A percentile compares a stretch with the other conserved stretches of the same genome.
These are phyloP conservation scores for Ligdia adustata DNA, from an alignment of 2,888 invertebrate genomes.

Conservation along the genomic window DNA sequence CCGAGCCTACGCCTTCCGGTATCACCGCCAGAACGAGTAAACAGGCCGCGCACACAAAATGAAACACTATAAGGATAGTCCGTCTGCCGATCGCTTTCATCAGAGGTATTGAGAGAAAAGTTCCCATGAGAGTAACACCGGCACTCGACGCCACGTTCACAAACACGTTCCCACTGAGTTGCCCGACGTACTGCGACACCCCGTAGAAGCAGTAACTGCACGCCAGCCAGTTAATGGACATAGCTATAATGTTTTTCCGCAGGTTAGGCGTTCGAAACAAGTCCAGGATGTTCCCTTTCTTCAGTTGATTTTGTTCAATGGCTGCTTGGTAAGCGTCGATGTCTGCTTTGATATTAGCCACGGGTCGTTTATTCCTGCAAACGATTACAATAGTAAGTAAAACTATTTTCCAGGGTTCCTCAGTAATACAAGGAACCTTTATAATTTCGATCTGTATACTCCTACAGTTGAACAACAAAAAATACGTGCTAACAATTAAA, in stretches of 20 bases:
- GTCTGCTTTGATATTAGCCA: constrained; percentile 66
- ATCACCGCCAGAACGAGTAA: constrained; percentile 85
- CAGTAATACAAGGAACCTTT: no score
- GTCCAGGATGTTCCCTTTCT: constrained; percentile 85
- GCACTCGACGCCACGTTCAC: constrained; percentile 92
- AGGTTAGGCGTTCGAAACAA: constrained; percentile 89
- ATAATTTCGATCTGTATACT: no score
- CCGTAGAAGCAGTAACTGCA: constrained; percentile 92
- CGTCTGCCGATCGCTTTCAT: constrained; percentile 87
- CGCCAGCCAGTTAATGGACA: constrained; percentile 91
- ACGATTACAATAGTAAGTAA: no score
- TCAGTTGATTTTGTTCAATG: constrained; percentile 55
- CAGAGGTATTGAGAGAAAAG: constrained; percentile 85
- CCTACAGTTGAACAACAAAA: no score
- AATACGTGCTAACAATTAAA: no score
- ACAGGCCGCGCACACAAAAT: constrained; percentile 84
- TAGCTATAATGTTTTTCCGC: constrained; percentile 87
- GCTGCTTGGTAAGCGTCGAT: constrained; percentile 65
- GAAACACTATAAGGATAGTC: constrained; percentile 86
- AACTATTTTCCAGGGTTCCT: no score
- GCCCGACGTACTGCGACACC: constrained; percentile 91
- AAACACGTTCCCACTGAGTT: constrained; percentile 91
- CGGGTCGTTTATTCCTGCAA: constrained; percentile 77
- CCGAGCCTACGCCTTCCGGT: constrained; percentile 66
- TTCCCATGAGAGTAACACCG: constrained; percentile 83